These are phyloP conservation scores for Flexamia atlantica DNA, from an alignment of 2,888 invertebrate genomes.

Conservation along the genomic window DNA sequence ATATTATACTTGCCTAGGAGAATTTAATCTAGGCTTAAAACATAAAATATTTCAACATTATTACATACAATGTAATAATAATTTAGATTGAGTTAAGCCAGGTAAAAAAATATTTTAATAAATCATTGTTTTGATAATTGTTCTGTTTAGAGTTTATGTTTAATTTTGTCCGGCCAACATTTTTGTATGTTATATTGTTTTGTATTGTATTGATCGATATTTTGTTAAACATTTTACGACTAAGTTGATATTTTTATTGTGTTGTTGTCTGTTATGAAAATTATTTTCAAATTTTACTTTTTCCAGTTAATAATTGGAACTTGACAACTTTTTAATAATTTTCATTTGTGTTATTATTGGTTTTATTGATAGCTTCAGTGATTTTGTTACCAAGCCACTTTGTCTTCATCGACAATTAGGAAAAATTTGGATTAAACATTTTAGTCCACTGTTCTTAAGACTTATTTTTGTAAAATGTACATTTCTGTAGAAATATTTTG, in stretches of 20 bases:
- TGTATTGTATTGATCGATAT: slow-evolving; percentile 29
- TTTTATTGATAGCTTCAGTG: slow-evolving; percentile 23
- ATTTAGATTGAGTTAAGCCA: neutral
- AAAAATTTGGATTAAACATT: neutral
- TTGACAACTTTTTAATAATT: neutral
- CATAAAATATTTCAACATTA: neutral
- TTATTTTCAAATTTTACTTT: slow-evolving; percentile 6
- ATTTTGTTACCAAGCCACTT: slow-evolving; percentile 6
- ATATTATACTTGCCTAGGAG: too few species aligned
- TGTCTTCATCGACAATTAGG: neutral
- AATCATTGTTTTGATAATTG: neutral
- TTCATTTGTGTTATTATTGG: slow-evolving; percentile 11
- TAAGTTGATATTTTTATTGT: slow-evolving; percentile 45
- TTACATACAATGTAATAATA: slow-evolving; percentile 1
- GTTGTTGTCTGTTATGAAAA: slow-evolving; percentile 54
- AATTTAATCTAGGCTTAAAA: neutral
- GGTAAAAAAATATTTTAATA: neutral
- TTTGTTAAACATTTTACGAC: slow-evolving; percentile 27
- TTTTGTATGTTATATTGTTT: slow-evolving; percentile 14
- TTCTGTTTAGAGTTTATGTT: slow-evolving; percentile 12
- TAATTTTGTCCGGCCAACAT: slow-evolving; percentile 19
- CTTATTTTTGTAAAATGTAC: slow-evolving; percentile 4
- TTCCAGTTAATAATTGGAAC: neutral
- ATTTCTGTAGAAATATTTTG: neutral
- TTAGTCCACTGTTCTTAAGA: neutral